These are phyloP conservation scores for Ennomos quercinarius DNA, from an alignment of 2,888 invertebrate genomes.

Conservation along the genomic window DNA sequence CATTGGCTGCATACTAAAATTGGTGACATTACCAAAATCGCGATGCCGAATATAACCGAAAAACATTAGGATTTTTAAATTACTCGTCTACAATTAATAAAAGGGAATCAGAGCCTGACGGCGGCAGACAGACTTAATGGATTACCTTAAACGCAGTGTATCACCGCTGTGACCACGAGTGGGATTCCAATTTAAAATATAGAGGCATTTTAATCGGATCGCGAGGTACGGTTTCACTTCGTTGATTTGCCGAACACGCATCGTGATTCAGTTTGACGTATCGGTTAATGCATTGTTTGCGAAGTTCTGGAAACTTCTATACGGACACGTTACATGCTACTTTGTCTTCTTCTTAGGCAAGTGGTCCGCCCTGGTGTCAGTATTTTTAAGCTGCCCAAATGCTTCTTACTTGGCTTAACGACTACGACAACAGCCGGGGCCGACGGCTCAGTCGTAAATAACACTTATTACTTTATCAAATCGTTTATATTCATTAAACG, in stretches of 20 bases:
- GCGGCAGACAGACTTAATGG: slow-evolving; percentile 48
- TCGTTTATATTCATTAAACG: slow-evolving; percentile 12
- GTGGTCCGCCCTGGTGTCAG: too few relatives aligned
- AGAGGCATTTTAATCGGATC: slow-evolving; percentile 48
- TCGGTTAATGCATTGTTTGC: slow-evolving; percentile 39
- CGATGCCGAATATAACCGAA: slow-evolving; percentile 6
- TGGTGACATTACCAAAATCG: slow-evolving; percentile 3
- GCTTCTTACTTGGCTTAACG: too few relatives aligned
- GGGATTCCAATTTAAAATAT: slow-evolving; percentile 51
- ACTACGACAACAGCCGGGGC: too few relatives aligned
- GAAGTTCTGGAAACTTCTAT: slow-evolving; percentile 29
- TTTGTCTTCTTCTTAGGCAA: too few relatives aligned
- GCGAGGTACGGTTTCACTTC: slow-evolving; percentile 40
- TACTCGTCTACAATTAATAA: slow-evolving; percentile 24
- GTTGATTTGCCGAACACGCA: slow-evolving; percentile 39
- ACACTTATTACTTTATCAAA: not conserved
- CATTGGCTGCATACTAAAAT: slow-evolving; percentile 18
- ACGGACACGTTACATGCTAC: slow-evolving; percentile 7
- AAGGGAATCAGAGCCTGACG: slow-evolving; percentile 40
- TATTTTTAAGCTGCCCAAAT: too few relatives aligned
- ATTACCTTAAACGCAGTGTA: slow-evolving; percentile 57
- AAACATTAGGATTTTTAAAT: slow-evolving; percentile 5
- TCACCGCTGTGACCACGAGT: slow-evolving; percentile 51
- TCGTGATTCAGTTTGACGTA: slow-evolving; percentile 43
- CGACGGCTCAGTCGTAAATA: too few relatives aligned